Base-by-base conservation (phyloP, 2,888 invertebrate genomes). In the Drosophila lutescens region DNA sequence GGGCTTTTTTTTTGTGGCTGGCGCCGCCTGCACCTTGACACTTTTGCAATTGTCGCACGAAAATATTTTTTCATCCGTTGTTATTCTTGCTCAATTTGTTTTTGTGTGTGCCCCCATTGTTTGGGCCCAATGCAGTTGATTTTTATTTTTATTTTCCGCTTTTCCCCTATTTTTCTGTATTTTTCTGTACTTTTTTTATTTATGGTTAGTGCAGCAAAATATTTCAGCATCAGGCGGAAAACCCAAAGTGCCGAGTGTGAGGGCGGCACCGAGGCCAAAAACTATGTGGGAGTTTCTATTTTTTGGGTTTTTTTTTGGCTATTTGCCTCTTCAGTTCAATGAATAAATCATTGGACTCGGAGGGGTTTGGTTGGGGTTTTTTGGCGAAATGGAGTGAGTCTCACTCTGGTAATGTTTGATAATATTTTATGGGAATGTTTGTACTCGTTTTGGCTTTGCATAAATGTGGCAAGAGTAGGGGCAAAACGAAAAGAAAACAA, bases 1-100 rank as follows among this genome's bases (percentile, higher is more conserved):
- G 20, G 17, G 2, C 20, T 8, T 12, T 36, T 20, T 61, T 43
- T 55, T 72, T 50, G 44, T 34, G 67, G 44, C 75, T 68, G 76
- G 75, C 74, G 75, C 56, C 61, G 49, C 40, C 59, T 55, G 71
- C 71, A 76, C 76, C 75, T 76, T 76, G 75, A 76, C 71, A 76
- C 55, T 76, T 76, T 49, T 75, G 60, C 74, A 74, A 75, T 75
- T 74, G 74, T 74, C 74, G 75, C 74, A 74, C 61, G 75, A 51
- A 75, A 74, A 74, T 41, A 47, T 55, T 67, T 68, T 74, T 60
- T 50, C 68, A 68, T 26, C 44, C 53, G 26, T 20, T 59, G 74
- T 73, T 55, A 54, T 67, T 67, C 56, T 53, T 74, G 68, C 55
- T 75, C 75, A 74, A 74, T 73, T 73, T 73, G 75, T 66, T 74